A percentile compares a stretch with the other conserved stretches of the same genome.
These are phyloP conservation scores for Deilephila porcellus DNA, from an alignment of 2,888 invertebrate genomes.

Conservation along the genomic window DNA sequence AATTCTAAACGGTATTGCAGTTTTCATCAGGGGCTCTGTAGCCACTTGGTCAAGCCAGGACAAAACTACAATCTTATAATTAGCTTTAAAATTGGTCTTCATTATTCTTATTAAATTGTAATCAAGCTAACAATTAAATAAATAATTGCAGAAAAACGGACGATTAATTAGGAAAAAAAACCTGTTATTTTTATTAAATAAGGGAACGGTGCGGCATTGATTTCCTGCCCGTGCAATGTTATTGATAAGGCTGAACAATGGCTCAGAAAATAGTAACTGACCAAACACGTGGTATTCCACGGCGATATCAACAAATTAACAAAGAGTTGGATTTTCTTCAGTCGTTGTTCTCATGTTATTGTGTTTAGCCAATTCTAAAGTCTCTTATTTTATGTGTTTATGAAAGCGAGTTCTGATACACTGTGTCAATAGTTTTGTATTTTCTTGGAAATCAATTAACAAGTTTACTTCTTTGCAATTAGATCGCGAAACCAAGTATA, in stretches of 20 bases:
- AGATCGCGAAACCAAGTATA: too few relatives aligned
- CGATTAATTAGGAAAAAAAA: background rate
- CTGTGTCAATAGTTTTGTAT: background rate
- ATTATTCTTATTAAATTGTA: too few relatives aligned
- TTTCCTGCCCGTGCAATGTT: background rate
- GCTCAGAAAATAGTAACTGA: constrained; percentile 7
- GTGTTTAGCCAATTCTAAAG: background rate
- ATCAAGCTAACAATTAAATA: too few relatives aligned
- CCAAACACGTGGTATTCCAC: constrained; percentile 3
- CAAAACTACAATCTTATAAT: too few relatives aligned
- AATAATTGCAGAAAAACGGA: background rate
- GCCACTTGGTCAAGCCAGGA: too few relatives aligned
- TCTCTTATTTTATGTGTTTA: background rate
- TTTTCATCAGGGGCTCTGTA: too few relatives aligned
- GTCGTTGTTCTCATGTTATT: background rate
- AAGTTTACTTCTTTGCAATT: background rate
- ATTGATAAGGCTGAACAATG: constrained; percentile 18
- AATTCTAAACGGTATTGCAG: too few relatives aligned
- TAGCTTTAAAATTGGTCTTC: too few relatives aligned
- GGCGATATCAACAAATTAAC: constrained; percentile 15
- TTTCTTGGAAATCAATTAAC: background rate
- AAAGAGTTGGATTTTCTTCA: constrained; percentile 11
- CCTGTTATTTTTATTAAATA: background rate
- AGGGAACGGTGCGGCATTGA: constrained; percentile 2
- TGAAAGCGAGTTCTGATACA: background rate